Conservation (phyloP, 2,113 vertebrate genomes). For the Crypturellus undulatus region DNA sequence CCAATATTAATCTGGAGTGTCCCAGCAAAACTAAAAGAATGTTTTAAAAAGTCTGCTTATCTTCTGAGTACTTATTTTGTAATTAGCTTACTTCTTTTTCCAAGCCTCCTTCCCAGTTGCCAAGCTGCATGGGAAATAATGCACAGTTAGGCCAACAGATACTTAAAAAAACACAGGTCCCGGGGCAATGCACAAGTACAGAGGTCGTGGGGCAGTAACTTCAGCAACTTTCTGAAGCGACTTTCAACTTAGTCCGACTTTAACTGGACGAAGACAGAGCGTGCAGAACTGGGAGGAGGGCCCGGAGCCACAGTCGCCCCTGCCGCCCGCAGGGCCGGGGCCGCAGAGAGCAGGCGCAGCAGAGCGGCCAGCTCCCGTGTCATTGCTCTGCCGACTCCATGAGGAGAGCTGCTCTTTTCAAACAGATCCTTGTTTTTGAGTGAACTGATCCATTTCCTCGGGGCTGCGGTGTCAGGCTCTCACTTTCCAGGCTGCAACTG, state of each 20-base stretch:
- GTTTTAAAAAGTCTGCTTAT: neutral
- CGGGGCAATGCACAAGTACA: neutral
- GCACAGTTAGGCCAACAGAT: neutral
- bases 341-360: accelerated
- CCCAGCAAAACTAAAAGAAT: neutral
- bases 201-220: neutral
- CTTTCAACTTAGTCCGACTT: no score
- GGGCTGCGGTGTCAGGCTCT: neutral
- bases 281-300: neutral
- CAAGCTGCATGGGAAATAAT: neutral
- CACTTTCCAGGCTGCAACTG: neutral
- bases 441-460: neutral
- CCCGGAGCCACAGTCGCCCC: accelerated
- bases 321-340: neutral
- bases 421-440: accelerated
- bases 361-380: neutral
- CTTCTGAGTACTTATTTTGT: neutral
- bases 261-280: neutral
- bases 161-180: neutral
- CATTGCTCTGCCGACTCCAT: neutral
- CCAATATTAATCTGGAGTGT: neutral
- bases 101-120: neutral
- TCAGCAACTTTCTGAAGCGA: no score
- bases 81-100: neutral
- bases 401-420: accelerated